phyloP scores from a whole-genome alignment of 2,797 vertebrate genomes.

The Poeciliopsis gracilis region DNA sequence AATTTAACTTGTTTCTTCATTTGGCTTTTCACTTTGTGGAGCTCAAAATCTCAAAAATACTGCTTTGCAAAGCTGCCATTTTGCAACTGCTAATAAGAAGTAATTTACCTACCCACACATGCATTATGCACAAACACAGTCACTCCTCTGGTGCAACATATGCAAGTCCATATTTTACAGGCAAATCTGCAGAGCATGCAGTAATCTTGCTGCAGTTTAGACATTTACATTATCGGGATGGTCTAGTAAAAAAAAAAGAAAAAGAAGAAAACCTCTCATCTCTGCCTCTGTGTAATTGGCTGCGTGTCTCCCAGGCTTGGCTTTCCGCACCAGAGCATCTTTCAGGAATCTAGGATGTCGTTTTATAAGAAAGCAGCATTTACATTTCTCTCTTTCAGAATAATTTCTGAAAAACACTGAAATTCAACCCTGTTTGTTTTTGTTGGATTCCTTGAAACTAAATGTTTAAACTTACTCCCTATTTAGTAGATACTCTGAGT shows the following conservation, averaged over 20 bases:
- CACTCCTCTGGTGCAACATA: constrained; percentile 43
- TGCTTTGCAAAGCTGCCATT: constrained; percentile 27
- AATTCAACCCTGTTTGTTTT: neutral
- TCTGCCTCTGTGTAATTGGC: constrained; percentile 74
- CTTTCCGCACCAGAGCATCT: constrained; percentile 53
- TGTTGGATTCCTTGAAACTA: neutral
- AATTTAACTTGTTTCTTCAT: constrained; percentile 2
- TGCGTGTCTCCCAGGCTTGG: constrained; percentile 56
- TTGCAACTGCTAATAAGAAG: constrained; percentile 57
- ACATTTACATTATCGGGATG: constrained; percentile 71
- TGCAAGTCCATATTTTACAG: constrained; percentile 74
- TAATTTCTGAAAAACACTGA: neutral
- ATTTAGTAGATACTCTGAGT: neutral
- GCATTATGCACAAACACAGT: constrained; percentile 27
- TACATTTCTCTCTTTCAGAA: neutral
- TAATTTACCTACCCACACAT: constrained; percentile 39
- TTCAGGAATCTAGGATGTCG: constrained; percentile 36
- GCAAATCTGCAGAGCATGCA: constrained; percentile 75
- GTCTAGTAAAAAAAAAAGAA: constrained; percentile 45
- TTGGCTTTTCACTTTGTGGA: constrained; percentile 15
- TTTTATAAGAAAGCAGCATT: neutral
- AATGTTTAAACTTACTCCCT: neutral
- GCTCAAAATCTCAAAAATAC: constrained; percentile 14
- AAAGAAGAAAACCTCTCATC: constrained; percentile 61
- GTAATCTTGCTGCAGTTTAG: constrained; percentile 67